These are phyloP conservation scores for Drosophila atripex DNA, from an alignment of 2,888 invertebrate species.

Conservation along the genomic window DNA sequence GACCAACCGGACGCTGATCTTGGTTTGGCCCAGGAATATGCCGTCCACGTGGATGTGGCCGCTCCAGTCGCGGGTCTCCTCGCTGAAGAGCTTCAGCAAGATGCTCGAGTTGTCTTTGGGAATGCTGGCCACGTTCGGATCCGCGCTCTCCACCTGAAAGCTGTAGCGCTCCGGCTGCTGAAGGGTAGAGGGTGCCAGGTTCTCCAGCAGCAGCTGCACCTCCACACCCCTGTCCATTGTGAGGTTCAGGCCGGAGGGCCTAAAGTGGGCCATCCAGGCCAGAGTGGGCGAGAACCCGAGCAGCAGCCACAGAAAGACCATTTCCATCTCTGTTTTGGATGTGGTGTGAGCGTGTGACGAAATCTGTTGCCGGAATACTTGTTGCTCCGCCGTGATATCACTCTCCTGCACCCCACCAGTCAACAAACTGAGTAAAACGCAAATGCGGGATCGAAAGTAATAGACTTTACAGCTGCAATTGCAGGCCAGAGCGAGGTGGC, in stretches of 20 bases:
- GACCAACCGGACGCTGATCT: slow-evolving; percentile 69
- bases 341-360: not conserved
- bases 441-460: not conserved
- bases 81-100: slow-evolving; percentile 49
- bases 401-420: too few species aligned
- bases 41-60: slow-evolving; percentile 72
- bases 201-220: slow-evolving; percentile 57
- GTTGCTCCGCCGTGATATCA: not conserved
- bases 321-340: not conserved
- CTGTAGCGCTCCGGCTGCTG: slow-evolving; percentile 41
- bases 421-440: not conserved
- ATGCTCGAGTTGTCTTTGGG: slow-evolving; percentile 55
- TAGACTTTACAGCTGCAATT: slow-evolving; percentile 27
- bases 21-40: slow-evolving; percentile 81
- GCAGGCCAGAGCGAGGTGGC: slow-evolving; percentile 20
- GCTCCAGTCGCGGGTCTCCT: slow-evolving; percentile 62
- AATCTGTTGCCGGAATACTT: not conserved
- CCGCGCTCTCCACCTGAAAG: slow-evolving; percentile 68
- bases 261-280: slow-evolving; percentile 72
- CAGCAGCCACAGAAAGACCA: slow-evolving; percentile 5
- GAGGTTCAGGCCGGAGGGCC: slow-evolving; percentile 61
- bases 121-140: slow-evolving; percentile 65
- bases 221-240: slow-evolving; percentile 64
- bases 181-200: slow-evolving; percentile 27
- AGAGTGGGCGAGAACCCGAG: slow-evolving; percentile 12